phyloP scores from a whole-genome alignment of 2,797 vertebrate genomes.

The Phoebastria nigripes region DNA sequence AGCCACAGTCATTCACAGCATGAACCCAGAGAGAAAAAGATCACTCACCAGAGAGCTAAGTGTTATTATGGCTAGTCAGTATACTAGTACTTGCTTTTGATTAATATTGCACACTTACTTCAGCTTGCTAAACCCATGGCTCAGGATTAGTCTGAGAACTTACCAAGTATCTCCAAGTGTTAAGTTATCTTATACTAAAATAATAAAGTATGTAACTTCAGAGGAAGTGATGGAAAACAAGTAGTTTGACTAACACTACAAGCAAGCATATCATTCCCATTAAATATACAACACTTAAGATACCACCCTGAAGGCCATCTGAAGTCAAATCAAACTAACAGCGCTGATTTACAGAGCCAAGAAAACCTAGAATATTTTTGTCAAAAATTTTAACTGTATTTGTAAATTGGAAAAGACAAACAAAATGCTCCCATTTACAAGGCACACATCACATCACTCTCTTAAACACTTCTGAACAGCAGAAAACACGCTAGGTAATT shows the following conservation, averaged over 20 bases:
- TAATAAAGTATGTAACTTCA: not conserved
- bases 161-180: not conserved
- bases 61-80: not conserved
- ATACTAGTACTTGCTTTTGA: not conserved
- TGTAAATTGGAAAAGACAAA: constrained; percentile 6
- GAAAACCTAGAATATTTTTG: not conserved
- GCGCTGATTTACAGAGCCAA: not conserved
- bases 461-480: not conserved
- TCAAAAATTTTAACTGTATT: not conserved
- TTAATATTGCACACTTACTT: not conserved
- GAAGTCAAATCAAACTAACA: constrained; percentile 2
- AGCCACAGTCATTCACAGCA: not conserved
- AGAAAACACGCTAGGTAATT: not conserved
- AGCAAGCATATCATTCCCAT: constrained; percentile 8
- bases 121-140: not conserved
- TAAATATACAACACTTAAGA: not conserved
- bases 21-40: not conserved
- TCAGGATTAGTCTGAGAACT: constrained; percentile 7
- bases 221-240: not conserved
- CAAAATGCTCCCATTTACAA: not conserved
- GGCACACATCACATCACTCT: not conserved
- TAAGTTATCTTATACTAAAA: constrained; percentile 17
- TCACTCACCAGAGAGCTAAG: not conserved
- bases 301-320: not conserved
- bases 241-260: not conserved